Base-by-base conservation (phyloP, 2,797 vertebrate species). In the Mus caroli region DNA sequence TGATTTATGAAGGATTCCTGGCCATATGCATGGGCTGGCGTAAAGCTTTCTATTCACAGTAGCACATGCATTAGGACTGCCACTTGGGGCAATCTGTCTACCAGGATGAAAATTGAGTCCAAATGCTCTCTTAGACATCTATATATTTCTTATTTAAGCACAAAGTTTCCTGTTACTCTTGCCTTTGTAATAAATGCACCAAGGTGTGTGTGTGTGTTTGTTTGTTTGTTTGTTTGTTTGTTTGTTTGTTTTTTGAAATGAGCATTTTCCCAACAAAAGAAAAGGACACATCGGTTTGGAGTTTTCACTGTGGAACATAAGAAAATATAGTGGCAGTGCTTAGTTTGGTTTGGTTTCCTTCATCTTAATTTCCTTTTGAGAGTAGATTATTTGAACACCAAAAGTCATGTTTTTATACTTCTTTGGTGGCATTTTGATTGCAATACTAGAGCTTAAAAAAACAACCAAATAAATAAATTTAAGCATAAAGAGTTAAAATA, bases 371-470 rank as follows among this genome's bases (percentile, higher is more conserved):
- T 85, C 67, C 34, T 92, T 97, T 93, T 93, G 26, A 88, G 14
- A 90, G 7, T 13, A 80, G 46, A 76, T 90, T 84, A 15, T 92
- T 92, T 95, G 87, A 52, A 85, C 34, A 90, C 58, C 46, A 40
- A 69, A 69, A 94, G 6, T 84, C 37, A 94, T 94, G 77, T 93
- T 94, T 97, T 93, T 64, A 12, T 12, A 93, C 37, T 94, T 79
- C 28, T 93, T 79, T 90, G 91, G 56, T 93, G 80, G 77, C 76
- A 94, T 92, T 94, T 94, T 67, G 17, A 76, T 62, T 95, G 20
- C 4, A 83, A 31, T 75, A 89, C 31, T 28, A 94, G 69, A 93
- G 75, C 62, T n/a, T 94, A 50, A 50, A 31, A 90, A 93, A 88
- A 83, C 9, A 67, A 17, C 95, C 75, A 92, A 75, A 88, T 94